Conservation (phyloP, 64 coral and sea anemone species). For the Platygyra sinensis region DNA sequence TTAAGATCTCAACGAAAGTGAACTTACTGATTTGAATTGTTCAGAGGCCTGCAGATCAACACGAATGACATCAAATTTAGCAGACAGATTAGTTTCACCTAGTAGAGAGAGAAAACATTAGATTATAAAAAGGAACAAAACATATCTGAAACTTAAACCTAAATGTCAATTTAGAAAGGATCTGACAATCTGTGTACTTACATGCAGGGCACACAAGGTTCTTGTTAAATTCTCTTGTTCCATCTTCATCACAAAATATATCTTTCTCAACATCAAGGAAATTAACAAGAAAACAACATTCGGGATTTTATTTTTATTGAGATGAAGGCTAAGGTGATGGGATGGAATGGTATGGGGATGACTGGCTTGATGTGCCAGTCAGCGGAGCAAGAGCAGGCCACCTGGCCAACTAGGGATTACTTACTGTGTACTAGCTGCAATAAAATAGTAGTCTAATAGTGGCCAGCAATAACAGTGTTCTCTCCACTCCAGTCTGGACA, state of each 20-base stretch:
- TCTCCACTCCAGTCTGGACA: too few relatives aligned
- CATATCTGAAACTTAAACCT: not conserved
- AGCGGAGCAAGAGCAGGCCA: too few relatives aligned
- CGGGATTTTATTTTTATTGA: too few relatives aligned
- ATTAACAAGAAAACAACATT: too few relatives aligned
- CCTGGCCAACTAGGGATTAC: too few relatives aligned
- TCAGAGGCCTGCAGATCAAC: constrained; percentile 90
- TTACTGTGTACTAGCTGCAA: too few relatives aligned
- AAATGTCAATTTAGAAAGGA: not conserved
- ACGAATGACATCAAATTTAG: constrained; percentile 94
- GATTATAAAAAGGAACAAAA: too few relatives aligned
- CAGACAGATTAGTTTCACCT: constrained; percentile 92
- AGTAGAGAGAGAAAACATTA: not conserved
- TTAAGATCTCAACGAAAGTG: not conserved
- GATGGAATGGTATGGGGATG: too few relatives aligned
- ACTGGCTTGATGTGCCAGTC: too few relatives aligned
- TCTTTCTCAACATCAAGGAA: constrained; percentile 48
- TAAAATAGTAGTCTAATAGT: too few relatives aligned
- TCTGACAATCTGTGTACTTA: constrained; percentile 37
- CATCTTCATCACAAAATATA: constrained; percentile 99
- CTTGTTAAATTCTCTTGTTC: constrained; percentile 96
- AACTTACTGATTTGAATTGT: constrained; percentile 97
- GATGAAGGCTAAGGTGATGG: too few relatives aligned
- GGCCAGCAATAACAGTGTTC: too few relatives aligned
- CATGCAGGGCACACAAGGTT: constrained; percentile 86